Evolutionary conservation across 92 coral and sea anemone species (phyloP).

Genomic region (Micromussa lordhowensis): DNA sequence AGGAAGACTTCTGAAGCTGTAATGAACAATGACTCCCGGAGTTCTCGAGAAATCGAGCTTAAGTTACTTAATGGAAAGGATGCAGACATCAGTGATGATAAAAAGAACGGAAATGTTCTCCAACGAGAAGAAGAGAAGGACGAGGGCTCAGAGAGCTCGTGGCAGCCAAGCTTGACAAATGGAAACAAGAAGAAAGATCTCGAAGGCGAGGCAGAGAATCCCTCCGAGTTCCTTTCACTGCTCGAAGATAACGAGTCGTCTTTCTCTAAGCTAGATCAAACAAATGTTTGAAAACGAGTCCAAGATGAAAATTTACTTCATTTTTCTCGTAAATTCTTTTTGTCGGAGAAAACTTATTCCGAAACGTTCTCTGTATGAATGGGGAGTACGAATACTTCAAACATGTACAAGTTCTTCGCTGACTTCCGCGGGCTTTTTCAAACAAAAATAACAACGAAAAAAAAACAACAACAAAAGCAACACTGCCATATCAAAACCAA

Average conservation of each 20-base stretch:
- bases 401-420: neutral
- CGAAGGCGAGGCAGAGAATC: constrained; percentile 13
- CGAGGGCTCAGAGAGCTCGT: constrained; percentile 4
- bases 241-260: constrained; percentile 18
- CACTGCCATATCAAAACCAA: neutral
- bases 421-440: neutral
- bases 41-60: constrained; percentile 16
- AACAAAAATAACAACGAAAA: neutral
- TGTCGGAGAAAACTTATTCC: neutral
- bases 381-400: neutral
- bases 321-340: neutral
- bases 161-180: neutral
- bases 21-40: neutral
- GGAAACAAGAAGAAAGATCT: constrained; percentile 5
- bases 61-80: neutral
- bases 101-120: constrained; percentile 52
- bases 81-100: constrained; percentile 36
- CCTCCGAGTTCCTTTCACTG: constrained; percentile 37
- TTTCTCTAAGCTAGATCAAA: constrained; percentile 38
- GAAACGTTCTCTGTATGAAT: neutral
- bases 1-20: constrained; percentile 33
- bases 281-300: constrained; percentile 16
- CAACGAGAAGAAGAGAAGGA: constrained; percentile 36
- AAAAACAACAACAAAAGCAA: neutral
- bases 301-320: neutral